A percentile compares a stretch with the other conserved stretches of the same genome.
These are phyloP conservation scores for Notamacropus eugenii DNA, from an alignment of 2,797 vertebrate genomes.

Conservation along the genomic window DNA sequence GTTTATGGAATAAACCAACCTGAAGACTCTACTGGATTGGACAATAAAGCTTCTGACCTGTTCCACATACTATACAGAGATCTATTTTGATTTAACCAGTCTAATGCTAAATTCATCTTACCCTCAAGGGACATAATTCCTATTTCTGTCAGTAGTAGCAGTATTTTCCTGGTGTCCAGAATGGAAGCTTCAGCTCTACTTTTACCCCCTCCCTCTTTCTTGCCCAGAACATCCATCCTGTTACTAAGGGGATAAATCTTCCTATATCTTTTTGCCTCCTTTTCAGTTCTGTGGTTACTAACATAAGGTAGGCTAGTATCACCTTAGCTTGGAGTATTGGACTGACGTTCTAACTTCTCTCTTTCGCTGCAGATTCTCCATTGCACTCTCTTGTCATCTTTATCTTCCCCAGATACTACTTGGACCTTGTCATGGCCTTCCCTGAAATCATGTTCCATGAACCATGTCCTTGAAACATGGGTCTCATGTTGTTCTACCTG, in stretches of 20 bases:
- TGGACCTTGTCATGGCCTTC: background rate
- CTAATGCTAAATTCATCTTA: background rate
- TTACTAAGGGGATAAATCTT: background rate
- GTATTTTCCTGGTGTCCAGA: background rate
- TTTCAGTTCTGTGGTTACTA: background rate
- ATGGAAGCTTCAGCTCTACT: background rate
- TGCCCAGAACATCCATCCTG: background rate
- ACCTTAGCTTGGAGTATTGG: background rate
- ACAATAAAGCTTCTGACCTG: constrained; percentile 26
- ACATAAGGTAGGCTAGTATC: background rate
- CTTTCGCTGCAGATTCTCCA: background rate
- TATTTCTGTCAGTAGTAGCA: background rate
- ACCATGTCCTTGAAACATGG: background rate
- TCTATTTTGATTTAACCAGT: constrained; percentile 7
- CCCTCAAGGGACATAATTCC: background rate
- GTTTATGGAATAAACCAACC: background rate
- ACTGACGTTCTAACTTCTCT: background rate
- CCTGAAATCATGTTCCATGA: background rate
- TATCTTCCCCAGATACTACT: background rate
- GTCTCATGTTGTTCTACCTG: background rate
- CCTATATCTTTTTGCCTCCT: background rate
- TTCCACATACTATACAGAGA: background rate
- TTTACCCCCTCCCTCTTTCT: background rate
- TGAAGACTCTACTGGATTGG: background rate
- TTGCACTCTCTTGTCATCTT: background rate